Percentiles rank a stretch among this genome's conserved stretches.
phyloP scores from a whole-genome alignment of 2,888 invertebrate species.

The Lepas anatifera region DNA sequence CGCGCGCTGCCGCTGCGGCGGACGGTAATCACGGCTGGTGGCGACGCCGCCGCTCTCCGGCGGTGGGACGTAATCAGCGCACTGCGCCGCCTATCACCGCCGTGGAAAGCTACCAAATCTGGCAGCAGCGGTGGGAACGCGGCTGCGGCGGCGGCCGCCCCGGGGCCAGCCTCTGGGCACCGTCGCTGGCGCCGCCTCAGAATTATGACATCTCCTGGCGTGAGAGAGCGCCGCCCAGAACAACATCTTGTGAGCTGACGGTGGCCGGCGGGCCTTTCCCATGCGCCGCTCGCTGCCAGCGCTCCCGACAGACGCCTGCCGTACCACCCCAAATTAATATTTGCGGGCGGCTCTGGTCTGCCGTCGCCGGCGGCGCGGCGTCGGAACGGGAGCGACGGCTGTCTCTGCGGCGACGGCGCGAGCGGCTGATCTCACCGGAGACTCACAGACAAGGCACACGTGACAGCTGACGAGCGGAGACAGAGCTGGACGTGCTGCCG shows the following conservation, averaged over 20 bases:
- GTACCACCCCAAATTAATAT: slow-evolving; percentile 2
- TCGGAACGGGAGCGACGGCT: neutral
- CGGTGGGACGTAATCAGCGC: too few species aligned
- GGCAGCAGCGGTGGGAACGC: neutral
- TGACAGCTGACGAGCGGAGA: too few species aligned
- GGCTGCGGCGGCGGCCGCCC: neutral
- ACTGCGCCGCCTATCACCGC: too few species aligned
- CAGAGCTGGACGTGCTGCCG: too few species aligned
- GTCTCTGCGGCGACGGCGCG: neutral
- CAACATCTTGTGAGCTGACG: neutral
- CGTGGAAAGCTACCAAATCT: neutral
- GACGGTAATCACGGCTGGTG: neutral
- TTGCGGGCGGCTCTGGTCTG: neutral
- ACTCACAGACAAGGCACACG: neutral
- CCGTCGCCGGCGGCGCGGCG: neutral
- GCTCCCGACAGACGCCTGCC: too few species aligned
- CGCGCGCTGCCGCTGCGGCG: neutral
- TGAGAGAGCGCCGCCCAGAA: neutral
- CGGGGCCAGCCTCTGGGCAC: neutral
- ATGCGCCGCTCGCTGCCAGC: neutral
- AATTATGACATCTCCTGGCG: neutral
- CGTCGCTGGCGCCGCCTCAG: neutral
- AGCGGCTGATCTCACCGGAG: neutral
- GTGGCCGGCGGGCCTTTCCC: slow-evolving; percentile 5
- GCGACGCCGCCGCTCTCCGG: neutral